phyloP scores from a whole-genome alignment of 2,888 invertebrate genomes.

The Lasioglossum marginatum region DNA sequence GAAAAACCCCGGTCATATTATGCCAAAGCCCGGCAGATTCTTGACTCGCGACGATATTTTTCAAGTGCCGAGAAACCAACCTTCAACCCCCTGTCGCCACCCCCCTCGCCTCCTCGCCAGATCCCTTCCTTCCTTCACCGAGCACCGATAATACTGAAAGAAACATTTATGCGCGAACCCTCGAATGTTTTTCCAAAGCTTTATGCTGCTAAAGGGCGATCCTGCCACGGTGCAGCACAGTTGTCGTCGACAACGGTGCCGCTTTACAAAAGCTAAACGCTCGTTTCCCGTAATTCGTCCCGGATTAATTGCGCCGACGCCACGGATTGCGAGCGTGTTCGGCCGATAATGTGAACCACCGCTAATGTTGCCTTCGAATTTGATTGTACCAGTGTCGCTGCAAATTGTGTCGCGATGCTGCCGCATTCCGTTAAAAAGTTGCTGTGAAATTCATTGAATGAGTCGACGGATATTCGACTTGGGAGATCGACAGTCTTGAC shows the following conservation, averaged over 20 bases:
- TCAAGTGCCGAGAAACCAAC: constrained; percentile 75
- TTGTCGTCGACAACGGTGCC: constrained; percentile 49
- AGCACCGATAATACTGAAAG: constrained; percentile 77
- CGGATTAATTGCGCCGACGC: constrained; percentile 26
- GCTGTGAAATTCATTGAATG: background rate
- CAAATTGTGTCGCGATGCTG: background rate
- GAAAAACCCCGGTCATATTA: constrained; percentile 75
- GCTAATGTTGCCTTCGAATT: background rate
- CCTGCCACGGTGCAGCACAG: constrained; percentile 23
- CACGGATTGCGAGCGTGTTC: background rate
- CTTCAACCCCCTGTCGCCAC: constrained; percentile 44
- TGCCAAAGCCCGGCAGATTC: constrained; percentile 75
- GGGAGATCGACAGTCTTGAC: background rate
- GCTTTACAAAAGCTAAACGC: constrained; percentile 44
- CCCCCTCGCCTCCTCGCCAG: constrained; percentile 30
- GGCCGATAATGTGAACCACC: background rate
- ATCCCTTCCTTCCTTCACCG: constrained; percentile 64
- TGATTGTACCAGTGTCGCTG: background rate
- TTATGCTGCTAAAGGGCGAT: constrained; percentile 60
- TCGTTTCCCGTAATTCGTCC: constrained; percentile 30
- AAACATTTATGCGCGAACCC: constrained; percentile 76
- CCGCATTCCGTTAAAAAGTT: background rate
- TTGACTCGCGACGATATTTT: constrained; percentile 79
- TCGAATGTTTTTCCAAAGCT: constrained; percentile 73
- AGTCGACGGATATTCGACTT: background rate